Conservation (phyloP, 1,140 invertebrate genomes). For the Tetragonula clypearis region DNA sequence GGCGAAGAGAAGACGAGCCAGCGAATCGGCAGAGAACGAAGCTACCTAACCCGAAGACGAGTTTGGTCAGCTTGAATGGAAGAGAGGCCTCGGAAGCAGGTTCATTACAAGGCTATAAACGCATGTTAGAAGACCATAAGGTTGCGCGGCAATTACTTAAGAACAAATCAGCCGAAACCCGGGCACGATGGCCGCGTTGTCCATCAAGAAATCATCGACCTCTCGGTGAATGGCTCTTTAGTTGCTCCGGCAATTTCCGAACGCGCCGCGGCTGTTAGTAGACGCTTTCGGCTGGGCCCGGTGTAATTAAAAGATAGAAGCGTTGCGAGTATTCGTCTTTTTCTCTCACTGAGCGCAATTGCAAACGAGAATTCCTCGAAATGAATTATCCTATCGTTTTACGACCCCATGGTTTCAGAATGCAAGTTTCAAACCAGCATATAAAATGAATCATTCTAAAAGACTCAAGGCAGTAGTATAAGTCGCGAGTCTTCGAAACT, state of each 20-base stretch:
- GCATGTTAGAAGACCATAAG: slow-evolving; percentile 77
- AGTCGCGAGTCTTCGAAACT: no score
- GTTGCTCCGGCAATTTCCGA: slow-evolving; percentile 36
- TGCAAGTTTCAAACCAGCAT: no score
- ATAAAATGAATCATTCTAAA: no score
- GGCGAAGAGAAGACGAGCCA: background rate
- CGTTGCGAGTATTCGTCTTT: background rate
- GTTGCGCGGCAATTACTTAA: slow-evolving; percentile 78
- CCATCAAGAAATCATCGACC: slow-evolving; percentile 66
- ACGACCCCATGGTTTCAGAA: no score
- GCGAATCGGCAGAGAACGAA: background rate
- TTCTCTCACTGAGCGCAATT: background rate
- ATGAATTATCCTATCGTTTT: no score
- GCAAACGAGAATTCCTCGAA: background rate
- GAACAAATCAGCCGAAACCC: slow-evolving; percentile 78
- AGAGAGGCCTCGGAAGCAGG: slow-evolving; percentile 74
- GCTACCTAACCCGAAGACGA: slow-evolving; percentile 9
- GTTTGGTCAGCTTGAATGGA: slow-evolving; percentile 53
- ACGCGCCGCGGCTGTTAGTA: slow-evolving; percentile 23
- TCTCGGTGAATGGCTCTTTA: slow-evolving; percentile 42
- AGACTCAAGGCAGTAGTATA: no score
- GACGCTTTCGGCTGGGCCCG: background rate
- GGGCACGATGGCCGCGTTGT: slow-evolving; percentile 58
- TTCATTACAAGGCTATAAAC: slow-evolving; percentile 79
- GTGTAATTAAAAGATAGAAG: slow-evolving; percentile 50